Conservation (phyloP, 2,797 vertebrate genomes). For the Myiothlypis coronata region DNA sequence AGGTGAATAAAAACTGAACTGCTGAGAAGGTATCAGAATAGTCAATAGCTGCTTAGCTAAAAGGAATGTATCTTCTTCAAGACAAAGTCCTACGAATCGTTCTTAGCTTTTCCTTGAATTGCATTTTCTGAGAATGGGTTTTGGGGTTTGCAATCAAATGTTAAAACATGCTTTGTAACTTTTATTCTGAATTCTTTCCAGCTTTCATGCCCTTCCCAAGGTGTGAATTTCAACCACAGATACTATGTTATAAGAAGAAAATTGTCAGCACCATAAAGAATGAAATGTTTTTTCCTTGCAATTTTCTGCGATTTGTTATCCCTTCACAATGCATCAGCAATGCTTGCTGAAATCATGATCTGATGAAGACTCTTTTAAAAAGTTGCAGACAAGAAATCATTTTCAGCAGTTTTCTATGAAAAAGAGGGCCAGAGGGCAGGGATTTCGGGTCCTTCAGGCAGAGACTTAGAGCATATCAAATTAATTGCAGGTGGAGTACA, state of each 20-base stretch:
- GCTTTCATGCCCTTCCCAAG: background rate
- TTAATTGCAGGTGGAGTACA: background rate
- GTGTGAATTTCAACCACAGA: background rate
- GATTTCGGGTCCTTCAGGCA: background rate
- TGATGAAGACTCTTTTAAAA: background rate
- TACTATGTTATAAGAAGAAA: background rate
- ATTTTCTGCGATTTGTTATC: background rate
- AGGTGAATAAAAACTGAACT: background rate
- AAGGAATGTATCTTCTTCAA: background rate
- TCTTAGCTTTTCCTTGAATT: background rate
- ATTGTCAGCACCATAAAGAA: background rate
- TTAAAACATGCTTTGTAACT: background rate
- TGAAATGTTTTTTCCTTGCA: background rate
- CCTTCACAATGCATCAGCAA: background rate
- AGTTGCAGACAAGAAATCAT: background rate
- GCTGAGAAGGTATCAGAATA: background rate
- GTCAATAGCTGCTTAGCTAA: background rate
- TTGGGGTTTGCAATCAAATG: background rate
- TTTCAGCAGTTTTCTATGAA: background rate
- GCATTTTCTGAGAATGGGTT: background rate
- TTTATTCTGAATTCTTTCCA: background rate
- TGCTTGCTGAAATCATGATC: background rate
- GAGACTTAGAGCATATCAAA: background rate
- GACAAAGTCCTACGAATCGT: background rate
- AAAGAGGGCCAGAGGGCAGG: background rate